A percentile compares a stretch with the other conserved stretches of the same genome.
These are phyloP conservation scores for Psilopsiagon aymara DNA, from an alignment of 2,113 vertebrate species.

Conservation along the genomic window DNA sequence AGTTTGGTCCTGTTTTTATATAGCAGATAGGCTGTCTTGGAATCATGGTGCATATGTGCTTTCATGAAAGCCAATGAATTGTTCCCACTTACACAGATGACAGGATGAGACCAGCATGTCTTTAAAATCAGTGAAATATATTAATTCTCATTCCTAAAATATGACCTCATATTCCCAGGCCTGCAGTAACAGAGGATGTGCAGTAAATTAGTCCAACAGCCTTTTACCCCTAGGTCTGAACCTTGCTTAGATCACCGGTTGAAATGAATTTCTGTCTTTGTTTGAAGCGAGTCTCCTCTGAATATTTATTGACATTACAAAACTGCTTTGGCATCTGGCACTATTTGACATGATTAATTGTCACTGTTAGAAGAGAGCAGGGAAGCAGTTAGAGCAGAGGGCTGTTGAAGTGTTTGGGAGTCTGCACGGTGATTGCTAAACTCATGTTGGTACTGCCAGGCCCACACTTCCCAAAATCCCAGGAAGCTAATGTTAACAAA, in stretches of 20 bases:
- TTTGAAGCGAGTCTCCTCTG: background rate
- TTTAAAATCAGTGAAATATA: constrained; percentile 5
- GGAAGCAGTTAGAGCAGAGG: background rate
- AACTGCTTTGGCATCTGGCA: constrained; percentile 13
- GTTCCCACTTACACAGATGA: background rate
- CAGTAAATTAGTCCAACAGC: background rate
- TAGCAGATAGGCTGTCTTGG: background rate
- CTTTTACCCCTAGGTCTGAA: background rate
- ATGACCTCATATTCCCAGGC: background rate
- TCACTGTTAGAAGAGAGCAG: background rate
- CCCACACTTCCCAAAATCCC: background rate
- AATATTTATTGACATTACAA: constrained; percentile 10
- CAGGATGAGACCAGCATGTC: background rate
- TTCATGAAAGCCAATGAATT: background rate
- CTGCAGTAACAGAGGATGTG: background rate
- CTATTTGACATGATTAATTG: constrained; percentile 24
- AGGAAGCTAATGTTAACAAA: background rate
- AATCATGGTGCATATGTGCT: background rate
- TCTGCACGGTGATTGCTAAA: background rate
- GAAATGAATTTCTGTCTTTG: background rate
- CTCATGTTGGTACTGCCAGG: background rate
- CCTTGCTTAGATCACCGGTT: background rate
- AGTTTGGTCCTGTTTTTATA: background rate
- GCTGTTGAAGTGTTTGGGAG: background rate
- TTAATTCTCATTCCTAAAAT: constrained; percentile 25